These are phyloP conservation scores for Macrophya annulata DNA, from an alignment of 2,888 invertebrate genomes.

Conservation along the genomic window DNA sequence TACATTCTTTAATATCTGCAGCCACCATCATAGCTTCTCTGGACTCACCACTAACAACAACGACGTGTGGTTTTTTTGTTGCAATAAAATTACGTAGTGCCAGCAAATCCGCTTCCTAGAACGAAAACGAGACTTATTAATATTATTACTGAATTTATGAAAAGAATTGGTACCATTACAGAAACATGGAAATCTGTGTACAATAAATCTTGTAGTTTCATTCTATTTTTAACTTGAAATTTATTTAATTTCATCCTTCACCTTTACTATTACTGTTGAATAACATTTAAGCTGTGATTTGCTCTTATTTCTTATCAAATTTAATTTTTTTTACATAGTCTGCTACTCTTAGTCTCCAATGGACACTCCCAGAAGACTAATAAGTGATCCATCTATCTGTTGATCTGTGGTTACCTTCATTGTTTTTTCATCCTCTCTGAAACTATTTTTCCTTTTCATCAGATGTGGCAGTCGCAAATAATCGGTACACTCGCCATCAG, in stretches of 20 bases:
- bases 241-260: not conserved
- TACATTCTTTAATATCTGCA: constrained; percentile 88
- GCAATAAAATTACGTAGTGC: constrained; percentile 91
- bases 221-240: too few species aligned
- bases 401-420: constrained; percentile 79
- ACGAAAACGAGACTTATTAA: not conserved
- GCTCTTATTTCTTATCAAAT: not conserved
- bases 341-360: not conserved
- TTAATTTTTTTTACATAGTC: not conserved
- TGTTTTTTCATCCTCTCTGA: constrained; percentile 85
- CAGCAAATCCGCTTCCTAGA: constrained; percentile 84
- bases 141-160: not conserved
- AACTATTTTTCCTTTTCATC: constrained; percentile 90
- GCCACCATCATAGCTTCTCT: constrained; percentile 92
- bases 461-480: constrained; percentile 94
- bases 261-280: not conserved
- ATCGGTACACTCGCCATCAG: constrained; percentile 96
- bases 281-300: not conserved
- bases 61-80: constrained; percentile 95
- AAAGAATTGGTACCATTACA: not conserved
- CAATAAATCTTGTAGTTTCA: not conserved
- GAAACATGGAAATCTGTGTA: too few species aligned
- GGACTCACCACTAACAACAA: constrained; percentile 95
- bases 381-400: constrained; percentile 47
- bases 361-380: constrained; percentile 17